These are phyloP conservation scores for Dioctria rufipes DNA, from an alignment of 2,888 invertebrate genomes.

Conservation along the genomic window DNA sequence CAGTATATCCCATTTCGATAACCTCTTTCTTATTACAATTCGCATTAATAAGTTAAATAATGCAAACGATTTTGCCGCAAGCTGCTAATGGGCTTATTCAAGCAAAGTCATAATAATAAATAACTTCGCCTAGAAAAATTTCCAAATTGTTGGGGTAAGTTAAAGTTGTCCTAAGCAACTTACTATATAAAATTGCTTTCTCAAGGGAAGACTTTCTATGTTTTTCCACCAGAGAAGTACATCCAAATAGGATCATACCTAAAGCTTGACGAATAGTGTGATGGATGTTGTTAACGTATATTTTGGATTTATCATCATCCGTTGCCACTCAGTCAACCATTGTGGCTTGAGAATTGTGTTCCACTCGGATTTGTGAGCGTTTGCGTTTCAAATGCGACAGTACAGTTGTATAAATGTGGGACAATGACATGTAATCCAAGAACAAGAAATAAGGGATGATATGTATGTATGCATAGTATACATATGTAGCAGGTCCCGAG, in stretches of 20 bases:
- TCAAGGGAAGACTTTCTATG: slow-evolving; percentile 13
- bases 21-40: no score
- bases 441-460: background rate
- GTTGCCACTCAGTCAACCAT: slow-evolving; percentile 51
- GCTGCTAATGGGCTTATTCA: slow-evolving; percentile 4
- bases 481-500: slow-evolving; percentile 5
- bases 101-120: slow-evolving; percentile 18
- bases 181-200: slow-evolving; percentile 37
- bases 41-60: background rate
- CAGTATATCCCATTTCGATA: no score
- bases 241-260: slow-evolving; percentile 48
- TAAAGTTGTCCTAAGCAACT: slow-evolving; percentile 42
- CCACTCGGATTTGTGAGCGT: slow-evolving; percentile 8
- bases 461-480: background rate
- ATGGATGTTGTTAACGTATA: slow-evolving; percentile 53
- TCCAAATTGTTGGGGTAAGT: slow-evolving; percentile 16
- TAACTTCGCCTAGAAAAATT: slow-evolving; percentile 29
- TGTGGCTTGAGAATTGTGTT: slow-evolving; percentile 21
- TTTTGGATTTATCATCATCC: slow-evolving; percentile 53
- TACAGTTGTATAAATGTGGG: slow-evolving; percentile 39
- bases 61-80: slow-evolving; percentile 28
- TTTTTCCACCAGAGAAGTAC: slow-evolving; percentile 9
- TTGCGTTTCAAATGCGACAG: slow-evolving; percentile 28
- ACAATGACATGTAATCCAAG: slow-evolving; percentile 50
- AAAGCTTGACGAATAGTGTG: slow-evolving; percentile 51